Evolutionary conservation across 2,113 vertebrate species (phyloP).

Genomic region (Clarias magur): DNA sequence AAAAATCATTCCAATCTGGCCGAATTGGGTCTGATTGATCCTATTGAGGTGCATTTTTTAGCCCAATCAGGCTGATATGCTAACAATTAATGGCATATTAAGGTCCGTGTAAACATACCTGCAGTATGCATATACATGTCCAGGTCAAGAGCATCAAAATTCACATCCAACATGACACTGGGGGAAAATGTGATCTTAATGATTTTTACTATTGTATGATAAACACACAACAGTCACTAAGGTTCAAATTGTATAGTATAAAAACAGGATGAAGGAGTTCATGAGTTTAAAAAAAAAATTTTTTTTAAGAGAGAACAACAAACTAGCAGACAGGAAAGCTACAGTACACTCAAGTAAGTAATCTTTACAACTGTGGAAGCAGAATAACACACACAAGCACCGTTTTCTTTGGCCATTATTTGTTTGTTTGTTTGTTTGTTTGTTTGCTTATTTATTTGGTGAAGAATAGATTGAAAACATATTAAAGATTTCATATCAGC

Average conservation of each 20-base stretch:
- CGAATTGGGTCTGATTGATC: no score
- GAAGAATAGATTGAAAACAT: background rate
- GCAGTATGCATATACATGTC: background rate
- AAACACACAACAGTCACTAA: background rate
- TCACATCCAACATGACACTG: background rate
- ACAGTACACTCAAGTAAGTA: background rate
- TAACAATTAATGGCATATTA: no score
- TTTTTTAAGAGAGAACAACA: background rate
- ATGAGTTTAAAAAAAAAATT: no score
- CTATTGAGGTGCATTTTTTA: no score
- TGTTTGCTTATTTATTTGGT: background rate
- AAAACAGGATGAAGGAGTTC: background rate
- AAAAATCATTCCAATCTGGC: no score
- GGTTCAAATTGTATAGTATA: background rate
- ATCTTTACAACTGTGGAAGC: background rate
- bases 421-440: no score
- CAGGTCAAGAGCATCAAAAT: background rate
- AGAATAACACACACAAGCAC: no score
- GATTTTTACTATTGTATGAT: background rate
- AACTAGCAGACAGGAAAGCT: background rate
- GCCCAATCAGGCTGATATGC: no score
- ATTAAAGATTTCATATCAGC: background rate
- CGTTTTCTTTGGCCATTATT: no score
- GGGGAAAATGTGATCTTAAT: background rate
- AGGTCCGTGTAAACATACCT: no score